A percentile compares a stretch with the other conserved stretches of the same genome.
phyloP scores from a whole-genome alignment of 2,113 vertebrate genomes.

The Vombatus ursinus region DNA sequence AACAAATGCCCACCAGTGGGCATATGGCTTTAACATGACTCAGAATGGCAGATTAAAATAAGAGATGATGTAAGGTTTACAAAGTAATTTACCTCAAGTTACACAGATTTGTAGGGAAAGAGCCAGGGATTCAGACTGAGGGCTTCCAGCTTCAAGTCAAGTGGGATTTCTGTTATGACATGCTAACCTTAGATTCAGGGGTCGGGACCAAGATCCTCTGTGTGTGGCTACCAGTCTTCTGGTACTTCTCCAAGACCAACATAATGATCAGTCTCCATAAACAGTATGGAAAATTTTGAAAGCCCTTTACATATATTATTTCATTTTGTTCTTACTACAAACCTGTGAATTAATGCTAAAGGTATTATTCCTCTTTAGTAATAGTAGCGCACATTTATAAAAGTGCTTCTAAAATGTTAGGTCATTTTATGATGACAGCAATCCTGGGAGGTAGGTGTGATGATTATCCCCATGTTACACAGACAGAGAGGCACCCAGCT shows the following conservation, averaged over 20 bases:
- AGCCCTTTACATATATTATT: background rate
- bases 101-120: background rate
- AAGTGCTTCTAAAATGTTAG: background rate
- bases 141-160: background rate
- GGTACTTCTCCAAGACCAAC: background rate
- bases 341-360: background rate
- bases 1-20: background rate
- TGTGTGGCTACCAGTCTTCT: too few species aligned
- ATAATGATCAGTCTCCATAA: background rate
- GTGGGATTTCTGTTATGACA: background rate
- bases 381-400: background rate
- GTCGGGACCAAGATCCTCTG: too few species aligned
- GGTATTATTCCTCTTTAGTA: background rate
- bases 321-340: background rate
- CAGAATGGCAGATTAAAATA: background rate
- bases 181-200: background rate
- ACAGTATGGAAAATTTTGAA: background rate
- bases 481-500: background rate
- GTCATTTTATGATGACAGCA: background rate
- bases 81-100: background rate
- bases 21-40: background rate
- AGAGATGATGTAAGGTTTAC: background rate
- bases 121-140: background rate
- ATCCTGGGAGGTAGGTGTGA: background rate
- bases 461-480: background rate